A percentile compares a stretch with the other conserved stretches of the same genome.
These are phyloP conservation scores for Drosophila chauvacae DNA, from an alignment of 1,140 invertebrate species.

Conservation along the genomic window DNA sequence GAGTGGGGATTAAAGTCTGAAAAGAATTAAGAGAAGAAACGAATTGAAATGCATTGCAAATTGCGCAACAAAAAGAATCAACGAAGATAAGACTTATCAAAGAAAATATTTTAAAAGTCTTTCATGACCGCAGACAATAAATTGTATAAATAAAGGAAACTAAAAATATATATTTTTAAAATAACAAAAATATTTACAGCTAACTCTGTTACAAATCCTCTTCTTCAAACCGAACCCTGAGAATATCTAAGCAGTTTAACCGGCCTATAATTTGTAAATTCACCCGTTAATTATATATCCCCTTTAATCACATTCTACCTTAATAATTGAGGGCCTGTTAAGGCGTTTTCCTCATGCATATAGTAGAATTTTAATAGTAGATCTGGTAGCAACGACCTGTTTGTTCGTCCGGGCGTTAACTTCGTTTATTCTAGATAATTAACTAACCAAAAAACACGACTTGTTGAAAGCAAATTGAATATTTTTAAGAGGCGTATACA, in stretches of 20 bases:
- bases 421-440: constrained; percentile 27
- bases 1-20: constrained; percentile 10
- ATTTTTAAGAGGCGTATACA: constrained; percentile 22
- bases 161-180: neutral
- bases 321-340: constrained; percentile 20
- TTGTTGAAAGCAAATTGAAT: constrained; percentile 24
- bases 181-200: neutral
- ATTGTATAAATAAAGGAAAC: neutral
- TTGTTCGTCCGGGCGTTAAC: constrained; percentile 39
- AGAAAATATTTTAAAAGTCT: neutral
- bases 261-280: neutral
- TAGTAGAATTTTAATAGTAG: constrained; percentile 17
- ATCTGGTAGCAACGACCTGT: constrained; percentile 38
- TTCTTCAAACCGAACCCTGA: neutral
- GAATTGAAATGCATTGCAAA: constrained; percentile 11
- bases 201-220: neutral
- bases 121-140: constrained; percentile 6
- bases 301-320: constrained; percentile 5
- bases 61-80: neutral
- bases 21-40: constrained; percentile 11
- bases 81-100: constrained; percentile 27
- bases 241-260: neutral
- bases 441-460: constrained; percentile 13
- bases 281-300: constrained; percentile 15
- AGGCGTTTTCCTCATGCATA: constrained; percentile 4